Evolutionary conservation across 2,888 invertebrate genomes (phyloP).

Genomic region (Epinotia nisella): DNA sequence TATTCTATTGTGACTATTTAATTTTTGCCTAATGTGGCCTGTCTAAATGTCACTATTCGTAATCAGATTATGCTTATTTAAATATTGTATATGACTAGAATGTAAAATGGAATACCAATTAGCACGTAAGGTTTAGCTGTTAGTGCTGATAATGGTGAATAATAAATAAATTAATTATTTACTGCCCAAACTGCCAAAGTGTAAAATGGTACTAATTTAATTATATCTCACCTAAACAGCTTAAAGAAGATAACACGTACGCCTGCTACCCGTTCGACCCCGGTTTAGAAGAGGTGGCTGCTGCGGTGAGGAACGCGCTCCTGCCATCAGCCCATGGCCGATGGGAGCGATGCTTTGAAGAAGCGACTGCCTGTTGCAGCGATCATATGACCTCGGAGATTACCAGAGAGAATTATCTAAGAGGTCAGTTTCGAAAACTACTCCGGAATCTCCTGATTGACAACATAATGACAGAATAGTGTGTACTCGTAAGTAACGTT

Average conservation of each 20-base stretch:
- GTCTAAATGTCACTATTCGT: no score
- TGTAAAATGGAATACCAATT: no score
- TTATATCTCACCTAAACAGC: constrained; percentile 52
- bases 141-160: no score
- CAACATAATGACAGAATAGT: no score
- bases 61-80: no score
- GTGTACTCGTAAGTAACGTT: no score
- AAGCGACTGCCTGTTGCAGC: constrained; percentile 73
- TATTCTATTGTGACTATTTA: no score
- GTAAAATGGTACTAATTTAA: neutral
- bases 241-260: constrained; percentile 73
- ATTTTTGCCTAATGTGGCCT: no score
- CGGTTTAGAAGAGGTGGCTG: constrained; percentile 67
- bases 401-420: neutral
- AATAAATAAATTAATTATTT: no score
- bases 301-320: constrained; percentile 63
- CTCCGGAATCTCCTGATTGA: neutral
- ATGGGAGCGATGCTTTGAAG: constrained; percentile 76
- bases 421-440: neutral
- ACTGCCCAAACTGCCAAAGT: no score
- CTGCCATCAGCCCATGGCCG: constrained; percentile 70
- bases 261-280: constrained; percentile 80
- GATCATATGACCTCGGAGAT: constrained; percentile 61
- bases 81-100: no score
- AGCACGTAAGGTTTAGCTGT: no score